phyloP scores from a whole-genome alignment of 1,140 invertebrate species.

The Aphelinus certus region DNA sequence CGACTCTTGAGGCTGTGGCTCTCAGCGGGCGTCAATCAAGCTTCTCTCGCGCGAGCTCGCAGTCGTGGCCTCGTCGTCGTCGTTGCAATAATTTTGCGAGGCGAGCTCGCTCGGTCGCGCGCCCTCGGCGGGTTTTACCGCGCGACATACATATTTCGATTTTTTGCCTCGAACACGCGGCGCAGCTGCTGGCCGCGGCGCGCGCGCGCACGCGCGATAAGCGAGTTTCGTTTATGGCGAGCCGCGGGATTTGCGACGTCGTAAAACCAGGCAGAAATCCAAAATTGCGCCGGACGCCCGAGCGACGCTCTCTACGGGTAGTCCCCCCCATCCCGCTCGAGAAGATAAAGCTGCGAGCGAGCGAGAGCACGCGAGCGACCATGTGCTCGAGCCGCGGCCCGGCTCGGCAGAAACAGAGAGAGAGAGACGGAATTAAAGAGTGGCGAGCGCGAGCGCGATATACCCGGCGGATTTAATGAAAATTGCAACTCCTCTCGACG shows the following conservation, averaged over 20 bases:
- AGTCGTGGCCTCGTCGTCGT: neutral
- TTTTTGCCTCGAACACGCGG: neutral
- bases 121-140: neutral
- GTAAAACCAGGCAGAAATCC: constrained; percentile 25
- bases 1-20: neutral
- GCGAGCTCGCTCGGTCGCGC: neutral
- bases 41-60: no score
- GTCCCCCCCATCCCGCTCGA: neutral
- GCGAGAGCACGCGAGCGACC: no score
- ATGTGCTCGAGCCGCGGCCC: no score
- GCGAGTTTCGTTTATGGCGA: constrained; percentile 7
- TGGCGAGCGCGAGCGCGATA: no score
- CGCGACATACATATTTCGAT: constrained; percentile 20
- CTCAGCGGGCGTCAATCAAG: constrained; percentile 20
- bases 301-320: constrained; percentile 7
- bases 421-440: no score
- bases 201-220: neutral
- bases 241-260: constrained; percentile 14
- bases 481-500: constrained; percentile 15
- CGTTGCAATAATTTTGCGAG: constrained; percentile 23
- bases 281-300: neutral
- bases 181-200: no score
- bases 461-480: constrained; percentile 19
- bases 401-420: no score
- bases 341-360: no score